Conservation (phyloP, 2,797 vertebrate species). For the Scolopax rusticola region DNA sequence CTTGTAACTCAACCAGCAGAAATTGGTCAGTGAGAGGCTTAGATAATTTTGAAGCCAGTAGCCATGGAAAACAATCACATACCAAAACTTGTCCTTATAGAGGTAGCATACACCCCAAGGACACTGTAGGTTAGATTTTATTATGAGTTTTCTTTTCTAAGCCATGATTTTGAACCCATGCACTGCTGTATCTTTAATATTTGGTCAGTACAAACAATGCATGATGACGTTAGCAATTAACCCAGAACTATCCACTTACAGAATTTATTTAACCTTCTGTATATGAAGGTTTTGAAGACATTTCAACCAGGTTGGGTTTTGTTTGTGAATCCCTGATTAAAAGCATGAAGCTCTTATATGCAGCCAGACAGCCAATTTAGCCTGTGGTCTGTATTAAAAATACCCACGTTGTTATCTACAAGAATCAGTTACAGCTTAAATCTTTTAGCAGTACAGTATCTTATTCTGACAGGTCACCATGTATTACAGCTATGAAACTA, state of each 20-base stretch:
- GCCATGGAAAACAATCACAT: not conserved
- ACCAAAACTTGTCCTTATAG: not conserved
- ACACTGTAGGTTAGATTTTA: not conserved
- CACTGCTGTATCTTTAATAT: not conserved
- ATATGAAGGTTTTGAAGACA: not conserved
- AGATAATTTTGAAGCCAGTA: conserved; percentile 4
- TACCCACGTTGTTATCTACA: not conserved
- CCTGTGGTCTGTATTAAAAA: not conserved
- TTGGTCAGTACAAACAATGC: not conserved
- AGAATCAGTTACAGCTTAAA: not conserved
- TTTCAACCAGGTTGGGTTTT: not conserved
- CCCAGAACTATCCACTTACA: not conserved
- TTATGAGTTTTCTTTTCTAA: not conserved
- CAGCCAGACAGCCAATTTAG: not conserved
- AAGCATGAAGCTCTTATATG: not conserved
- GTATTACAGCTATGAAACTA: not conserved
- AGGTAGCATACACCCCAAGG: not conserved
- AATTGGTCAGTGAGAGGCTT: not conserved
- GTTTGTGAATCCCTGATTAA: not conserved
- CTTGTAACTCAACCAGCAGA: not conserved
- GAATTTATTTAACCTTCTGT: not conserved
- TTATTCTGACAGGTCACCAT: not conserved
- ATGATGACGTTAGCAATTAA: not conserved
- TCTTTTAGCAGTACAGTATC: not conserved
- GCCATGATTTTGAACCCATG: not conserved